phyloP scores from a whole-genome alignment of 2,797 vertebrate species.

The Lepilemur ruficaudatus region DNA sequence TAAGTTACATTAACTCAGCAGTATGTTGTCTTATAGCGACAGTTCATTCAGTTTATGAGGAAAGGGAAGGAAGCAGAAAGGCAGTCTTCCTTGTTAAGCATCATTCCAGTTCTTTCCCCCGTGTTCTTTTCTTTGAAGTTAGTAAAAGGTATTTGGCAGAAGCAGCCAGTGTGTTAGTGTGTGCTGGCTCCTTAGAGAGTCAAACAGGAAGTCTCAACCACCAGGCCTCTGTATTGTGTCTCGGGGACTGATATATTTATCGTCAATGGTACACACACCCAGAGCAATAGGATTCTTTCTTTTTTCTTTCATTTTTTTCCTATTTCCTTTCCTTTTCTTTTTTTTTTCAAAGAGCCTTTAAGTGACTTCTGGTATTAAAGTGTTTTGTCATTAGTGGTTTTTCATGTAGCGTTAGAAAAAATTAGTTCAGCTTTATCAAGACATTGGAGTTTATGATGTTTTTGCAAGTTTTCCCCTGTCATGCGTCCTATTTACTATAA shows the following conservation, averaged over 20 bases:
- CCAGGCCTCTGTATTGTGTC: neutral
- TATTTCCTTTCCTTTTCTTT: neutral
- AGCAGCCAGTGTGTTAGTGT: neutral
- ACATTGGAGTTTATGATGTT: neutral
- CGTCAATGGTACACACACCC: neutral
- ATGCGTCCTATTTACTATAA: neutral
- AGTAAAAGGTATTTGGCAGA: neutral
- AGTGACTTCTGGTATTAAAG: neutral
- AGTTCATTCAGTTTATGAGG: constrained; percentile 28
- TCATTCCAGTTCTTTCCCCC: neutral
- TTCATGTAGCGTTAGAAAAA: neutral
- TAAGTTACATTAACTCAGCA: constrained; percentile 62
- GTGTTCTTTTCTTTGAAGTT: neutral
- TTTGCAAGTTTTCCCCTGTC: neutral
- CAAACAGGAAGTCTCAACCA: neutral
- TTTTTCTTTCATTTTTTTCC: neutral
- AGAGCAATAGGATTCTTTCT: neutral
- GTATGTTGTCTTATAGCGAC: constrained; percentile 36
- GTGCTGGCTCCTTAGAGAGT: neutral
- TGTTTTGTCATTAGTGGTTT: neutral
- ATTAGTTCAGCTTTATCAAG: neutral
- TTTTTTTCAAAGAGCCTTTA: neutral
- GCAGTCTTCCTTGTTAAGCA: neutral
- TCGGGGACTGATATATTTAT: neutral
- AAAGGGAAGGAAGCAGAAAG: constrained; percentile 15